phyloP scores from a whole-genome alignment of 1,140 invertebrate genomes.

The Plutomurus gul region DNA sequence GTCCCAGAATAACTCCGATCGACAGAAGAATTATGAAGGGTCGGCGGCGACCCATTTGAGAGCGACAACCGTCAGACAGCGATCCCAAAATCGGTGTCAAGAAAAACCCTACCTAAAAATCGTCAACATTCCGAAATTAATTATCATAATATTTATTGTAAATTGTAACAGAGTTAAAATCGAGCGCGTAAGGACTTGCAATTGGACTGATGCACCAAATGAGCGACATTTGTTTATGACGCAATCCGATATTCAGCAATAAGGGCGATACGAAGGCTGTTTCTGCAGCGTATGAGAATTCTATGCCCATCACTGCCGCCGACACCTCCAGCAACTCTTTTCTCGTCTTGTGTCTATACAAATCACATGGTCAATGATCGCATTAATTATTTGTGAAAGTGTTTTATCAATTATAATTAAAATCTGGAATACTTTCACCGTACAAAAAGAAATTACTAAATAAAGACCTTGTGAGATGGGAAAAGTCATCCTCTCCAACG shows the following conservation, averaged over 20 bases:
- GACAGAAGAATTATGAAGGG: constrained; percentile 90
- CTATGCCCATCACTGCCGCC: constrained; percentile 91
- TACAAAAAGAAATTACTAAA: neutral
- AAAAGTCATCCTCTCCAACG: constrained; percentile 39
- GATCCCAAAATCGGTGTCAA: constrained; percentile 89
- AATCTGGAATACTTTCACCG: too few species aligned
- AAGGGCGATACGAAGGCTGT: constrained; percentile 96
- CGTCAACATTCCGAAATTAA: too few species aligned
- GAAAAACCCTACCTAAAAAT: constrained; percentile 76
- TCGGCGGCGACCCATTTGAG: constrained; percentile 77
- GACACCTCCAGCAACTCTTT: constrained; percentile 83
- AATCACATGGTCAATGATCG: neutral
- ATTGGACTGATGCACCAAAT: constrained; percentile 92
- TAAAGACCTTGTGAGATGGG: constrained; percentile 48
- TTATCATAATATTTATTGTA: neutral
- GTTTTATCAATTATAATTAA: neutral
- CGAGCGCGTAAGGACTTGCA: constrained; percentile 52
- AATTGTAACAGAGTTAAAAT: neutral
- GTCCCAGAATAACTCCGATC: constrained; percentile 81
- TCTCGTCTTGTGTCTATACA: constrained; percentile 74
- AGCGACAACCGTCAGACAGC: constrained; percentile 83
- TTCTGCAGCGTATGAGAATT: constrained; percentile 95
- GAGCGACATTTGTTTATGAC: constrained; percentile 88
- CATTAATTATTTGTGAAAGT: neutral
- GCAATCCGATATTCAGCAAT: constrained; percentile 87